Evolutionary conservation across 1,140 invertebrate genomes (phyloP), one percentile per base, ranked within the genome.

Genomic region (Zaprionus camerounensis): DNA sequence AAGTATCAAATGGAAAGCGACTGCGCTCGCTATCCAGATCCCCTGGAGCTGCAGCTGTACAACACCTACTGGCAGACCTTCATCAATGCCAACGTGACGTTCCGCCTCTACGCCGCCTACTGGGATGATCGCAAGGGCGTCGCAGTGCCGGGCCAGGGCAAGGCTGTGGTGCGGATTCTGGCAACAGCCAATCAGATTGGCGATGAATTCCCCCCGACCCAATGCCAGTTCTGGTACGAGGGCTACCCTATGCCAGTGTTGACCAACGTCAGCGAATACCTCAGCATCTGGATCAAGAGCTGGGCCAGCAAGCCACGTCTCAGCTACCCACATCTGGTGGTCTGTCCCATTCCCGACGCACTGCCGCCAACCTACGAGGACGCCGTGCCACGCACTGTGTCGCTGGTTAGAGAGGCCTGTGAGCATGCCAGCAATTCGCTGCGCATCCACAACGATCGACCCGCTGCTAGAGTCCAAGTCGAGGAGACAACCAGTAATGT

Each of bases 161-260:
- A 3, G 46, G 11, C 11, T 5, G 72, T 96, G 0, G 95, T 97
- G 0, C 93, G 97, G 5, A 95, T 98, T 15, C 94, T 98, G 4
- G 96, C 95, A 3, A 98, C 98, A 95, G 96, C 98, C 77, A 95
- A 98, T 92, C 94, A 96, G 15, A 96, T 98, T 57, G 95, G 22
- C 95, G 96, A 1, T 94, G 93, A 5, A 93, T 97, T 26, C 7
- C 84, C 84, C 3, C 95, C 95, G 49, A 97, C 96, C 0, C 95
- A 95, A 83, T 98, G 97, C 82, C 97, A 98, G 83, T 93, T 98
- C 64, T 98, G 97, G 97, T 98, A 96, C 92, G 96, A 97, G 34
- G 95, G 95, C 13, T 94, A 96, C 53, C 95, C 94, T 26, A 95
- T 96, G 75, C 96, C 96, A 0, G 94, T 96, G 0, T 94, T 98